Evolutionary conservation across 1,140 invertebrate species (phyloP).

Genomic region (Drusus annulatus): DNA sequence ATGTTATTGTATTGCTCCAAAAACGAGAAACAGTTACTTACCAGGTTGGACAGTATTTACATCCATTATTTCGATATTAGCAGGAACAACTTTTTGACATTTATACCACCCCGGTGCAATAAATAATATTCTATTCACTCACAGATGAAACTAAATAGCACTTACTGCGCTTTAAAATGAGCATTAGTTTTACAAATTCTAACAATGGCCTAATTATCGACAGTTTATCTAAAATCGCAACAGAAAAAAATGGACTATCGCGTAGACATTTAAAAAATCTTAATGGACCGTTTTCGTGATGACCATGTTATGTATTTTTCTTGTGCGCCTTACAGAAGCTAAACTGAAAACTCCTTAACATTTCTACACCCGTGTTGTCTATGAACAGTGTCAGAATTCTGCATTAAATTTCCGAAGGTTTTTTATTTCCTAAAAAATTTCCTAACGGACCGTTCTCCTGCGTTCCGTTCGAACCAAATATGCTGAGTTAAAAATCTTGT

Average conservation of each 20-base stretch:
- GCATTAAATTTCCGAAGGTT: slow-evolving; percentile 22
- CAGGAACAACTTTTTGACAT: slow-evolving; percentile 33
- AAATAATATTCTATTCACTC: slow-evolving; percentile 19
- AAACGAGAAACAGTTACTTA: slow-evolving; percentile 6
- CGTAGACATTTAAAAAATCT: slow-evolving; percentile 28
- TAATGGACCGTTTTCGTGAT: not conserved
- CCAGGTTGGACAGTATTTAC: slow-evolving; percentile 27
- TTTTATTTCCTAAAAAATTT: slow-evolving; percentile 24
- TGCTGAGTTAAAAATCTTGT: not conserved
- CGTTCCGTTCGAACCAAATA: slow-evolving; percentile 10
- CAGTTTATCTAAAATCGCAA: not conserved
- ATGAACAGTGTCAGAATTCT: not conserved
- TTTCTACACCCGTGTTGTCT: slow-evolving; percentile 4
- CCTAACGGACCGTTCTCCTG: slow-evolving; percentile 5
- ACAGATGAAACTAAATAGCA: not conserved
- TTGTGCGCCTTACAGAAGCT: not conserved
- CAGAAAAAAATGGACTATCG: slow-evolving; percentile 14
- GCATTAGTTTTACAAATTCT: not conserved
- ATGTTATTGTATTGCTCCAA: too few relatives aligned
- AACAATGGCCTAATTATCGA: not conserved
- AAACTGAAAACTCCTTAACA: not conserved
- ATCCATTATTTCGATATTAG: slow-evolving; percentile 40
- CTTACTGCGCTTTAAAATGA: not conserved
- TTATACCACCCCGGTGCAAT: slow-evolving; percentile 46
- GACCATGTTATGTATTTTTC: slow-evolving; percentile 33